Evolutionary conservation across 2,113 vertebrate genomes (phyloP).

Genomic region (Gallinago undulata): DNA sequence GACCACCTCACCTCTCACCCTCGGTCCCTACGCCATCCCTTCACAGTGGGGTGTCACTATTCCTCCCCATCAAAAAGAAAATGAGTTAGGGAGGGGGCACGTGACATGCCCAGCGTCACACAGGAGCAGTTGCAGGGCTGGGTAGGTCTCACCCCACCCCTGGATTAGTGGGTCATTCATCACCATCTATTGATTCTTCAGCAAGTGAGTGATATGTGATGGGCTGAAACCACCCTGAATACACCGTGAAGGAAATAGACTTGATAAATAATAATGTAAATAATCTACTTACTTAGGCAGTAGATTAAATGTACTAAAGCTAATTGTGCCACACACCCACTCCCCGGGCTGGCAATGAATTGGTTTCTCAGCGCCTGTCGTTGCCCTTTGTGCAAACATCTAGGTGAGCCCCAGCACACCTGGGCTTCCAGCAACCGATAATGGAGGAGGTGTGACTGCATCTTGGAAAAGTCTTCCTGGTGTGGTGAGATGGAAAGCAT

Average conservation of each 20-base stretch:
- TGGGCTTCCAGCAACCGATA: not conserved
- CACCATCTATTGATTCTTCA: not conserved
- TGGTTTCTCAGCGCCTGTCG: accelerated
- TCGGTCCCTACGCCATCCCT: not conserved
- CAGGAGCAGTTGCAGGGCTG: not conserved
- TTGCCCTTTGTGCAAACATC: not conserved
- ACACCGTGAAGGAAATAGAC: accelerated
- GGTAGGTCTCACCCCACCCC: not conserved
- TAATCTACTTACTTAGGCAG: not conserved
- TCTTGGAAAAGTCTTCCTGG: not conserved
- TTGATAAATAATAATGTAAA: too few species aligned
- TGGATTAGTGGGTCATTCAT: not conserved
- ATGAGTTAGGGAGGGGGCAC: not conserved
- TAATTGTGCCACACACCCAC: not conserved
- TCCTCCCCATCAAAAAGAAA: not conserved
- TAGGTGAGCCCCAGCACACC: accelerated
- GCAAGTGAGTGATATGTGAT: not conserved
- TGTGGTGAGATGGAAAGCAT: not conserved
- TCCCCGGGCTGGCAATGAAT: not conserved
- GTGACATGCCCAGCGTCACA: not conserved
- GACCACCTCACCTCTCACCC: not conserved
- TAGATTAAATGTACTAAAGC: not conserved
- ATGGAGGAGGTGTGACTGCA: not conserved
- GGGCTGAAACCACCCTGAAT: not conserved
- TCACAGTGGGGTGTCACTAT: not conserved